These are phyloP conservation scores for Itoplectis maculator DNA, from an alignment of 2,888 invertebrate species.

Conservation along the genomic window DNA sequence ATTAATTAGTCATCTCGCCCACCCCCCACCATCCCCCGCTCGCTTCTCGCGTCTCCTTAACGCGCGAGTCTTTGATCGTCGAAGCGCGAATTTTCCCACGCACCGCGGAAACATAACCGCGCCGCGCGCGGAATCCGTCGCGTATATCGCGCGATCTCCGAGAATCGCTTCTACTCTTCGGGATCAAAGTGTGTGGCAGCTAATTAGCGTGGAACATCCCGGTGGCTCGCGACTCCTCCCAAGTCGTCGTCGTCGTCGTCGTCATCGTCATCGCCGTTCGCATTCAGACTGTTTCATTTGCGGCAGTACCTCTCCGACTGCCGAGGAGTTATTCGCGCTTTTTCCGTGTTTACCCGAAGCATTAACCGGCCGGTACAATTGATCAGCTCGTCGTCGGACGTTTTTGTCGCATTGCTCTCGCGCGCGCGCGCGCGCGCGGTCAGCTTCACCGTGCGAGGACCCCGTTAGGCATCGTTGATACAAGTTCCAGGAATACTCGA, in stretches of 20 bases:
- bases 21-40: not conserved
- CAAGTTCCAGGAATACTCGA: constrained; percentile 40
- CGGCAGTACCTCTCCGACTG: too few relatives aligned
- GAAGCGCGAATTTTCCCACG: constrained; percentile 15
- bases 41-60: constrained; percentile 9
- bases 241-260: not conserved
- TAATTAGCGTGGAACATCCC: not conserved
- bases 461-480: constrained; percentile 8
- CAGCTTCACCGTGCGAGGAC: not conserved
- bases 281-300: not conserved
- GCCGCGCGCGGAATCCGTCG: not conserved
- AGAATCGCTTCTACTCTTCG: not conserved
- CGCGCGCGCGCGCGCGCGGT: not conserved
- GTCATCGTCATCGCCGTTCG: too few relatives aligned
- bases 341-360: not conserved
- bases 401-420: too few relatives aligned
- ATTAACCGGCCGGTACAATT: not conserved
- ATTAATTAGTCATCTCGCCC: constrained; percentile 63
- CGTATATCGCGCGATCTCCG: not conserved
- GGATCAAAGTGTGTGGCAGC: not conserved
- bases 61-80: constrained; percentile 52
- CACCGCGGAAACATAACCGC: not conserved
- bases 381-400: not conserved
- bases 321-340: not conserved
- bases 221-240: not conserved